Base-by-base conservation (phyloP, 2,888 invertebrate species). In the Nemoura dubitans region DNA sequence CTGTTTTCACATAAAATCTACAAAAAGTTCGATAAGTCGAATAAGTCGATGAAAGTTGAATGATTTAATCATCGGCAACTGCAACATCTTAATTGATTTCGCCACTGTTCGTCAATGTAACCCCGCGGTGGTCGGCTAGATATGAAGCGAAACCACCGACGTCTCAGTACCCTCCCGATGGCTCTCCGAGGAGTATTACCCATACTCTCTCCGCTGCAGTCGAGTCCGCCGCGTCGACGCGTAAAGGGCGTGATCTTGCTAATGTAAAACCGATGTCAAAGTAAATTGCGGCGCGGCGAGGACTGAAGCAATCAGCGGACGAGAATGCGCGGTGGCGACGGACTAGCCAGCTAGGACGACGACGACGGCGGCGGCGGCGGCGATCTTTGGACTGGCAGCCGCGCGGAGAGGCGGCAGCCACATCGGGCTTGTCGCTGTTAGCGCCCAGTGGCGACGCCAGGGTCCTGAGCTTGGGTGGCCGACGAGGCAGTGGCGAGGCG, bases 211-310 rank as follows among this genome's bases (percentile, higher is more conserved):
- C 5, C 36, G 36, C 10, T 3, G 36, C 3, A 36, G n/a, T 3
- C 59, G 59, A 59, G 59, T 59, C n/a, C n/a, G n/a, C n/a, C n/a
- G n/a, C n/a, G 59, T 59, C 59, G 10, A 59, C 59, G 10, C 59
- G 59, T 14, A 85, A 78, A 86, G 78, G 27, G 80, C 25, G 43
- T 25, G 42, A 83, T 36, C 42, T 43, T 36, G 42, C 87, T 87
- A 87, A 87, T 87, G 87, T 87, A 86, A 87, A 87, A 87, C 87
- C 86, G 83, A 87, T 87, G 87, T 87, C 86, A 83, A 43, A 86
- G 86, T 85, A 76, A 81, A 28, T 81, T 30, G 81, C 83, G 83
- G 83, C 83, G 5, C 10, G 36, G 83, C 10, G 30, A 42, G 16
- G 83, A 83, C 83, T 36, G n/a, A 42, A 21, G 36, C 82, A 28